Base-by-base conservation (phyloP, 1,140 invertebrate species). In the Meloidogyne chitwoodi region DNA sequence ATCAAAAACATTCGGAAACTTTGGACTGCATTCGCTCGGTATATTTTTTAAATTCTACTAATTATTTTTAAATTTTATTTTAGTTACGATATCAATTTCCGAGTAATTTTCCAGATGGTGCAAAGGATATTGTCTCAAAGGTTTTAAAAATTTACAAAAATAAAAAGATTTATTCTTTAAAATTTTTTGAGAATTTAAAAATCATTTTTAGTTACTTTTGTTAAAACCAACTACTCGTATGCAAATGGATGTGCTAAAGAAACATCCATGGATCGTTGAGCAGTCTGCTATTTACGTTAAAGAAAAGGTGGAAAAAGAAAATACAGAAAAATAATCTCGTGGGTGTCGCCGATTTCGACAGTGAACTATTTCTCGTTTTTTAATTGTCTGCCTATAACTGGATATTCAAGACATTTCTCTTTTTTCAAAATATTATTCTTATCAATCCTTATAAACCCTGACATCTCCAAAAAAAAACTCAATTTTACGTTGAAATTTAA, bases 11-110 rank as follows among this genome's bases (percentile, higher is more conserved):
- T 5, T 66, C 76, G 11, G 91, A 93, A 74, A 98, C 95, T 1
- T 96, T 96, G 87, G 87, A 89, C 5, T 92, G 92, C 83, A 98
- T 98, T 80, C 89, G 90, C 34, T 89, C 89, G 34, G 87, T 79
- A 29, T 38, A 5, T 34, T 68, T 69, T 16, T 19, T 10, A 24
- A 3, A 19, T 69, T 34, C 24, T 19, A 70, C 3, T 11, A 14
- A n/a, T 5, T 48, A 12, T 38, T 38, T 31, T 24, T 34, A 48
- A 24, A n/a, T 2, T 27, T 16, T 16, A 10, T 44, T 29, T 48
- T 3, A 89, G 38, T 87, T 79, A 38, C 11, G 5, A 4, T 78
- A 78, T 34, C 38, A 62, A 22, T 78, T 78, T 66, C 67, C 77
- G 10, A 72, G 61, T 41, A 34, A 41, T 34, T 79, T 78, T 10